Conservation (phyloP, 2,113 vertebrate genomes). For the Apteryx mantelli region DNA sequence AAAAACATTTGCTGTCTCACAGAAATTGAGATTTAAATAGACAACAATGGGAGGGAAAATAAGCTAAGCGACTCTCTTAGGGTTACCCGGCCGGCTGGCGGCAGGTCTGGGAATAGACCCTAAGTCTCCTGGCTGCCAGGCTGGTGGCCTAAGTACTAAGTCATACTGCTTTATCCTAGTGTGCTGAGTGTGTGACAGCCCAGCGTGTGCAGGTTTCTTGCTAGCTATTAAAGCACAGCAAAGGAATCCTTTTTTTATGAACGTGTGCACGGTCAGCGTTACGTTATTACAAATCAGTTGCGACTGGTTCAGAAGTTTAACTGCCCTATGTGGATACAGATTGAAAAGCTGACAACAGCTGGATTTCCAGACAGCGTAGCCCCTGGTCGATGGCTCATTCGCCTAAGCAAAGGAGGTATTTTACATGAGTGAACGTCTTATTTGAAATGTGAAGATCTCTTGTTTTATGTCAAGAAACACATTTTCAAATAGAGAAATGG, state of each 20-base stretch:
- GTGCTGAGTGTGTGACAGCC: neutral
- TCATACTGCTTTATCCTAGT: neutral
- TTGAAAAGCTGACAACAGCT: neutral
- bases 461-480: neutral
- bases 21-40: neutral
- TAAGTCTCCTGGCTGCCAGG: neutral
- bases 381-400: accelerated
- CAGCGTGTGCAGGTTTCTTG: accelerated
- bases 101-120: neutral
- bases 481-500: neutral
- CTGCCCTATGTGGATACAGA: neutral
- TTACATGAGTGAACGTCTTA: neutral
- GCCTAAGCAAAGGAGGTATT: neutral
- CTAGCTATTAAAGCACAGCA: neutral
- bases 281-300: neutral
- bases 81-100: neutral
- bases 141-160: neutral
- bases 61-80: neutral
- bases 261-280: neutral
- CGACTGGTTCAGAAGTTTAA: neutral
- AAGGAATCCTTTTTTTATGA: neutral
- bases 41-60: neutral
- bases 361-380: neutral
- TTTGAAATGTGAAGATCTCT: neutral
- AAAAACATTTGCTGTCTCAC: neutral